These are phyloP conservation scores for Trachelus tabidus DNA, from an alignment of 2,888 invertebrate species.

Conservation along the genomic window DNA sequence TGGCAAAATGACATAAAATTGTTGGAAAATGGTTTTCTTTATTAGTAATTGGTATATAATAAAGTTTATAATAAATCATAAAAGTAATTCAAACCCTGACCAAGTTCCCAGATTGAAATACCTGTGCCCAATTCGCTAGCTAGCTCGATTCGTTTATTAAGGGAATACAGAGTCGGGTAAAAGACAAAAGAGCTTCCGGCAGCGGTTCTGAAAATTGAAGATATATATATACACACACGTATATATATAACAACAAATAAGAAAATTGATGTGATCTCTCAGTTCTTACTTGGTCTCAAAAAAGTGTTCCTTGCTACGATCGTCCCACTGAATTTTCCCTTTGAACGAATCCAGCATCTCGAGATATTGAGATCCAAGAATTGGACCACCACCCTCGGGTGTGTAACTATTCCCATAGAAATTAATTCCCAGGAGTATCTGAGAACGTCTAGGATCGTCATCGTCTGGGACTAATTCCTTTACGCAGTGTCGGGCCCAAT, in stretches of 20 bases:
- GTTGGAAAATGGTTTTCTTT: neutral
- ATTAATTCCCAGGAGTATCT: slow-evolving; percentile 90
- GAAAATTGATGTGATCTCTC: neutral
- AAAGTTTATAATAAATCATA: slow-evolving; percentile 82
- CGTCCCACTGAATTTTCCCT: slow-evolving; percentile 82
- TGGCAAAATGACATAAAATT: neutral
- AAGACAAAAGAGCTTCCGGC: slow-evolving; percentile 83
- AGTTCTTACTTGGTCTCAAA: slow-evolving; percentile 83
- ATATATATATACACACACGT: neutral
- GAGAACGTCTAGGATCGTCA: slow-evolving; percentile 72
- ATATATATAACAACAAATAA: neutral
- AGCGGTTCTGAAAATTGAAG: slow-evolving; percentile 68
- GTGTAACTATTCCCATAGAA: slow-evolving; percentile 94
- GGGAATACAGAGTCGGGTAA: slow-evolving; percentile 90
- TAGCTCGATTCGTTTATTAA: slow-evolving; percentile 82
- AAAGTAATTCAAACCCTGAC: slow-evolving; percentile 94
- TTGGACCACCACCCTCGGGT: slow-evolving; percentile 83
- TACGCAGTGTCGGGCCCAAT: slow-evolving; percentile 84
- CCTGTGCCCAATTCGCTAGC: slow-evolving; percentile 85
- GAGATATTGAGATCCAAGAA: slow-evolving; percentile 83
- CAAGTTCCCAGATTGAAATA: slow-evolving; percentile 95
- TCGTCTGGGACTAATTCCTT: slow-evolving; percentile 77
- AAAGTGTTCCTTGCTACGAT: slow-evolving; percentile 84
- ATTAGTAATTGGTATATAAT: neutral
- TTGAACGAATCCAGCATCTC: slow-evolving; percentile 80